A percentile compares a stretch with the other conserved stretches of the same genome.
phyloP scores from a whole-genome alignment of 2,888 invertebrate species.

The Rhaphigaster nebulosa region DNA sequence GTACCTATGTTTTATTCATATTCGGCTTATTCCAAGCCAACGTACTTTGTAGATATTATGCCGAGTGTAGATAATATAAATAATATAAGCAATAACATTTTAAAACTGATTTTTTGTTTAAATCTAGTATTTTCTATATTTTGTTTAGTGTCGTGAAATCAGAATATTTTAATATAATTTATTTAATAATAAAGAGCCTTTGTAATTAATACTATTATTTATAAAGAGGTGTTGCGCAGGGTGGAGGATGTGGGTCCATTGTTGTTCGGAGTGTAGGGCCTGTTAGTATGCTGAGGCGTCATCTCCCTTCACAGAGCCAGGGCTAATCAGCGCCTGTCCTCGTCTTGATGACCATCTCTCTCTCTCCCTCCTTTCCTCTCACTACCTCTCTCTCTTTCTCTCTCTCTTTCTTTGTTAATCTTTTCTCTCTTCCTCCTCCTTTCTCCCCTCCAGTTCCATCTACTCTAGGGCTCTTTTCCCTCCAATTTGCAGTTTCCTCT shows the following conservation, averaged over 20 bases:
- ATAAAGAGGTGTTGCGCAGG: slow-evolving; percentile 36
- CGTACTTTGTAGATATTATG: too few relatives aligned
- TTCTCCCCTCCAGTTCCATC: slow-evolving; percentile 45
- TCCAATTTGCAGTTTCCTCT: slow-evolving; percentile 62
- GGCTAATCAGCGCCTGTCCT: slow-evolving; percentile 51
- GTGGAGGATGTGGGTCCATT: slow-evolving; percentile 34
- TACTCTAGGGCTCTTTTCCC: slow-evolving; percentile 57
- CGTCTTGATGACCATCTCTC: slow-evolving; percentile 45
- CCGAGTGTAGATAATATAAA: too few relatives aligned
- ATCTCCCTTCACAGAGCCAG: slow-evolving; percentile 41
- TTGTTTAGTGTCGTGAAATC: background rate
- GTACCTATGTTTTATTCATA: background rate
- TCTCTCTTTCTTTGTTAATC: slow-evolving; percentile 63
- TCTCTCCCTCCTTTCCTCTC: slow-evolving; percentile 54
- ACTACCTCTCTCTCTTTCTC: slow-evolving; percentile 58
- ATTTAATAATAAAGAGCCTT: background rate
- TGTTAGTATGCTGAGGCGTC: slow-evolving; percentile 48
- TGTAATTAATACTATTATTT: slow-evolving; percentile 39
- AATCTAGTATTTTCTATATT: background rate
- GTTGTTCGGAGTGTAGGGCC: slow-evolving; percentile 11
- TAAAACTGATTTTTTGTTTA: too few relatives aligned
- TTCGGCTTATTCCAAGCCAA: too few relatives aligned
- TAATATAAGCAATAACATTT: too few relatives aligned
- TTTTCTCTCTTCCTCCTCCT: slow-evolving; percentile 56
- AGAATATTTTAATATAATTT: background rate